Base-by-base conservation (phyloP, 2,797 vertebrate genomes). In the Melanotaenia pygmaea region DNA sequence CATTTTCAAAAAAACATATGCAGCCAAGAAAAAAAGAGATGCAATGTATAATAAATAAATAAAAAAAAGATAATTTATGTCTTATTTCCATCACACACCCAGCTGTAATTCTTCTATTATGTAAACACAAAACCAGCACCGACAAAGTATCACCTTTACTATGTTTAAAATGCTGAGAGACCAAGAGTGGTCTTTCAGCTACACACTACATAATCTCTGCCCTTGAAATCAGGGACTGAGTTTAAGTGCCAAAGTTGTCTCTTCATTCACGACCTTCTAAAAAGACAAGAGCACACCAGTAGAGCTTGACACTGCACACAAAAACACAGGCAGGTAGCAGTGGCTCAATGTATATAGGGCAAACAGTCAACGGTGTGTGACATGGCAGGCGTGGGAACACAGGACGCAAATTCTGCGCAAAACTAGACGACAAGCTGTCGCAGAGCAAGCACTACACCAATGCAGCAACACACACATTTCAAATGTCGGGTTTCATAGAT, bases 181-280 rank as follows among this genome's bases (percentile, higher is more conserved):
- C 66, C 62, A 37, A 65, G 26, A 45, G 37, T 60, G 70, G 68
- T 71, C 60, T 76, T 82, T 77, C 30, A 67, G 51, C 77, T 58
- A 56, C 43, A 82, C 11, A 72, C 53, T 61, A 54, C 22, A 66
- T 67, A 83, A 80, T 72, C 12, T 72, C 80, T 91, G 90, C 59
- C 91, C 91, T 93, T 93, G 89, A 90, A 81, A 73, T 66, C 61
- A 83, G 89, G 78, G 76, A 79, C 87, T 87, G 60, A 53, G 65
- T 59, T 77, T 65, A 64, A 77, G 75, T 73, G 54, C 77, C 59
- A 69, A 67, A 68, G 64, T 62, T 73, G 64, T 70, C 51, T 70
- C 64, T 78, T 56, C 57, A 79, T 88, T 81, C 81, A 83, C 65
- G 60, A 80, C 73, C 64, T 53, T 64, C 66, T 61, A 79, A 80